A percentile compares a stretch with the other conserved stretches of the same genome.
These are phyloP conservation scores for Ophraella communa DNA, from an alignment of 2,888 invertebrate species.

Conservation along the genomic window DNA sequence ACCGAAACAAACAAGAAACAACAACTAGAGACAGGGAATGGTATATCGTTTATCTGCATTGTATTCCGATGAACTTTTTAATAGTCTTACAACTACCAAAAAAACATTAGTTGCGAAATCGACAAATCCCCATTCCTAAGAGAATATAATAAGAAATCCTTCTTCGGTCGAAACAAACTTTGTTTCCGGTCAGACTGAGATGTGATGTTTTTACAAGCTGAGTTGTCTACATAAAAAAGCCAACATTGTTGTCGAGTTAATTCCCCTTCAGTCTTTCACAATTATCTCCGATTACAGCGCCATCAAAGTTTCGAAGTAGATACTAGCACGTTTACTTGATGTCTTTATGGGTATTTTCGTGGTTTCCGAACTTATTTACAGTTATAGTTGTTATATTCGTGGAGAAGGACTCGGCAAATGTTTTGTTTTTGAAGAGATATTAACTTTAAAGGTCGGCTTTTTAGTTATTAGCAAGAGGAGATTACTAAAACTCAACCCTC, in stretches of 20 bases:
- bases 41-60: background rate
- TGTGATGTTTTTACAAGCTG: conserved; percentile 54
- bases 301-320: conserved; percentile 53
- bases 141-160: conserved; percentile 51
- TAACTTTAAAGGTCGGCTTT: background rate
- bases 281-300: conserved; percentile 59
- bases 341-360: conserved; percentile 52
- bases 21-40: too few relatives aligned
- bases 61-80: conserved; percentile 11
- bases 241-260: conserved; percentile 58
- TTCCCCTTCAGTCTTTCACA: conserved; percentile 54
- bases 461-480: background rate
- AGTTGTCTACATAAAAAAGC: conserved; percentile 56
- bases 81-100: conserved; percentile 6
- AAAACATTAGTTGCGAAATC: conserved; percentile 8
- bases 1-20: background rate
- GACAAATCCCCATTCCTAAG: conserved; percentile 34
- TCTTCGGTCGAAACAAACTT: conserved; percentile 50
- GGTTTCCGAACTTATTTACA: conserved; percentile 44
- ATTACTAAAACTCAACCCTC: background rate
- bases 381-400: conserved; percentile 3
- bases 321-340: conserved; percentile 51
- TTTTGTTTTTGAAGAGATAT: background rate
- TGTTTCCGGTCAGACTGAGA: conserved; percentile 53
- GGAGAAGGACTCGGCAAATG: background rate